Evolutionary conservation across 2,888 invertebrate species (phyloP).

Genomic region (Andrena dorsata): DNA sequence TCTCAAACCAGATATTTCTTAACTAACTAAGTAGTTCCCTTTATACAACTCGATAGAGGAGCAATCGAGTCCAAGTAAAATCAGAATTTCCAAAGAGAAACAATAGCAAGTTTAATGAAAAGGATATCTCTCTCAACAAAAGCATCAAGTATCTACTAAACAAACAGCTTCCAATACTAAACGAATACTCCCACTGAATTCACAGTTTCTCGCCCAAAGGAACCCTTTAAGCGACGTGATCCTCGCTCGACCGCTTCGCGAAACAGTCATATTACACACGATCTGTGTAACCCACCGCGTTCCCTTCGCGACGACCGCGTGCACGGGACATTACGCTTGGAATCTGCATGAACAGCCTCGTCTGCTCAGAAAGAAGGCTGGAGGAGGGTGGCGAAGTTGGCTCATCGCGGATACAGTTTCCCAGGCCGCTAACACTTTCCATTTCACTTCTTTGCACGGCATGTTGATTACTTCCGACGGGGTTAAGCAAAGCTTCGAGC

Average conservation of each 20-base stretch:
- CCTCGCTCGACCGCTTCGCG: constrained; percentile 11
- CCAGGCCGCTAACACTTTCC: constrained; percentile 63
- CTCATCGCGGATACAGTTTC: constrained; percentile 63
- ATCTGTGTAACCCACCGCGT: constrained; percentile 32
- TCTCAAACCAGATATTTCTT: too few relatives aligned
- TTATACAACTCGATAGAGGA: too few relatives aligned
- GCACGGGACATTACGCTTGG: constrained; percentile 47
- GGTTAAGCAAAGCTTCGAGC: constrained; percentile 66
- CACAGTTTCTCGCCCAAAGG: constrained; percentile 41
- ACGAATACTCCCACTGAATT: constrained; percentile 42
- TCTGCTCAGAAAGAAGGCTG: constrained; percentile 11
- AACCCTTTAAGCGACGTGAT: constrained; percentile 19
- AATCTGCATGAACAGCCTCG: constrained; percentile 25
- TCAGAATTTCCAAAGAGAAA: too few relatives aligned
- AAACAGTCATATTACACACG: constrained; percentile 18
- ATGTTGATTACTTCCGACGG: constrained; percentile 67
- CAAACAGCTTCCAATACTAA: constrained; percentile 10
- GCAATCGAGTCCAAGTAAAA: too few relatives aligned
- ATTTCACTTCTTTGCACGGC: constrained; percentile 65
- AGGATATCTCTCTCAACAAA: constrained; percentile 1
- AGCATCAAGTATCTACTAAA: not conserved
- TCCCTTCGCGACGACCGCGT: not conserved
- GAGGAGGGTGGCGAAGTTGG: constrained; percentile 48
- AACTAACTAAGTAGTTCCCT: too few relatives aligned
- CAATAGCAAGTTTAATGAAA: too few relatives aligned